Evolutionary conservation across 2,797 vertebrate genomes (phyloP), one percentile per base, ranked within the genome.

Genomic region (Alcedo atthis): DNA sequence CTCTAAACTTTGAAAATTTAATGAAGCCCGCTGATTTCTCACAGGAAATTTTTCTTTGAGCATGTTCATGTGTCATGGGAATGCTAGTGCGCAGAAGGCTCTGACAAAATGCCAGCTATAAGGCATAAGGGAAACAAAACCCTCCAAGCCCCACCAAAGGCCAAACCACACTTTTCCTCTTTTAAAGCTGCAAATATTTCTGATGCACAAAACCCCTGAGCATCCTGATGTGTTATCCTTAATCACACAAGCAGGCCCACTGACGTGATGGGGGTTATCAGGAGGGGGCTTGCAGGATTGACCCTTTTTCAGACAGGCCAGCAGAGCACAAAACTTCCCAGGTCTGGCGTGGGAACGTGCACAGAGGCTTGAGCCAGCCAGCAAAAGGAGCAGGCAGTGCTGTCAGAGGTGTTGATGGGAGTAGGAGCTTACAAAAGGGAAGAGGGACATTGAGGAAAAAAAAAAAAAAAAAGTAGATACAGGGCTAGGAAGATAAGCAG

Each of bases 21-120:
- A 96, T 67, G 85, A 94, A 95, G 80, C 79, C 79, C 89, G 89
- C 61, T 93, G 92, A 95, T 91, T 94, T 91, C 95, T 92, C 92
- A 71, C 25, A 85, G 70, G 73, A 93, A 77, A 30, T 77, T 90
- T 43, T 92, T 80, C 89, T 89, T 68, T 82, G 62, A 92, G 87
- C 18, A 0, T 69, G 75, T 79, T 94, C 85, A 69, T 73, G 81
- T 92, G 74, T 69, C 82, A 43, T 81, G 88, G 90, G 88, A 94
- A 93, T 66, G 67, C 49, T 68, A 77, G 84, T 3, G 45, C 71
- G 85, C 89, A 96, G 81, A 73, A 93, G 61, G 81, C 85, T 84
- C 91, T 93, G 91, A 93, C 84, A 96, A 95, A 94, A 90, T 81
- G 81, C 83, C 92, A 96, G 64, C 85, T 89, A 69, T 33, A 69